A percentile compares a stretch with the other conserved stretches of the same genome.
Conservation (phyloP, 2,888 invertebrate genomes). For the Pterostichus niger region DNA sequence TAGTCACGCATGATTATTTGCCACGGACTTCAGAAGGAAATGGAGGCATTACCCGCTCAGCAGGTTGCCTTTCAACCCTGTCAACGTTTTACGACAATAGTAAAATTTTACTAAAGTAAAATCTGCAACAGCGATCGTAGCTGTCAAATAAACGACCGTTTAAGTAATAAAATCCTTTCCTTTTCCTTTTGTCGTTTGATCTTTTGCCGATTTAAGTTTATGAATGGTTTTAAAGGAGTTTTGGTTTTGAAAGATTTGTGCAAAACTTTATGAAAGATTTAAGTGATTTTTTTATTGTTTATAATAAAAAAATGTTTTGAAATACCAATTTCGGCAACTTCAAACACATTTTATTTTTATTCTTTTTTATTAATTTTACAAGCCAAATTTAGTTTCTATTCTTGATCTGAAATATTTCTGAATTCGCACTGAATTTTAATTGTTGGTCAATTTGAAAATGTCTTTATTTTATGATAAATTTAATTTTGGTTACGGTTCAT, state of each 20-base stretch:
- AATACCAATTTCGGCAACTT: background rate
- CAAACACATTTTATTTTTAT: background rate
- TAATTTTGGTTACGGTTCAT: too few species aligned
- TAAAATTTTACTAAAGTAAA: conserved; percentile 45
- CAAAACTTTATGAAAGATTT: conserved; percentile 28
- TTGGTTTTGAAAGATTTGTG: conserved; percentile 5
- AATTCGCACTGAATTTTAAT: too few species aligned
- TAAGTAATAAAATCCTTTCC: conserved; percentile 35
- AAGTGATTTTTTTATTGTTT: conserved; percentile 18
- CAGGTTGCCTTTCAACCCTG: conserved; percentile 31
- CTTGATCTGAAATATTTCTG: too few species aligned
- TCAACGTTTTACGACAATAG: conserved; percentile 36
- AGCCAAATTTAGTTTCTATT: too few species aligned
- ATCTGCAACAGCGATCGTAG: conserved; percentile 40
- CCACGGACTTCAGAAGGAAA: conserved; percentile 24
- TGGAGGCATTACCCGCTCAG: conserved; percentile 48
- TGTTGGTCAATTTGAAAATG: too few species aligned
- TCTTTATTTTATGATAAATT: too few species aligned
- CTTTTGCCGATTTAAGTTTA: conserved; percentile 22
- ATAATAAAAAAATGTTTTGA: background rate
- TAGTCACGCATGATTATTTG: conserved; percentile 52
- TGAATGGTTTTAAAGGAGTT: conserved; percentile 35
- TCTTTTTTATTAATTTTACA: too few species aligned
- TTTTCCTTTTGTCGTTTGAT: conserved; percentile 10
- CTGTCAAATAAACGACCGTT: conserved; percentile 29